Base-by-base conservation (phyloP, 92 coral and sea anemone genomes). In the Porites divaricata region DNA sequence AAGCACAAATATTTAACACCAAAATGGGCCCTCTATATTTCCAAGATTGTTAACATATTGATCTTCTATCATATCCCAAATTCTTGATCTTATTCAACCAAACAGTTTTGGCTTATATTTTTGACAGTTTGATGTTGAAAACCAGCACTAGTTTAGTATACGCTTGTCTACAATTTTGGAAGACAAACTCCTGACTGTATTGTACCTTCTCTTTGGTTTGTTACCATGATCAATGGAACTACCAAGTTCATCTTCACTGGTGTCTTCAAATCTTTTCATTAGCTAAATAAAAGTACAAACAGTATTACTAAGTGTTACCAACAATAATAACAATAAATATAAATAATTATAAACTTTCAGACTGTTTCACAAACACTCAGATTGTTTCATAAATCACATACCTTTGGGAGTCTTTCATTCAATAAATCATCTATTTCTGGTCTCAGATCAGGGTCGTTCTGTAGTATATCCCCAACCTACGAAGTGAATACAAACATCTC, bases 391-490 rank as follows among this genome's bases (percentile, higher is more conserved):
- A 35, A 35, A 2, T 15, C 3, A 77, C 69, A 22, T 86, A 96
- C 99, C 95, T 92, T 89, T 12, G 95, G 95, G 24, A 95, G 88
- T 81, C 95, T 62, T 17, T 90, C 93, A 64, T 89, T 81, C 49
- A 96, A 93, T 41, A 96, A 76, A 23, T 89, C 95, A 6, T 90
- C 92, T 7, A 95, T 98, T 63, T 95, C 90, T 16, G 99, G 99
- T 57, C 99, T 86, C 66, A 81, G 62, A 62, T 95, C 98, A 1
- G 99, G 99, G 26, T 96, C 99, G 58, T 93, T 96, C 54, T 96
- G 98, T 54, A 96, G 83, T 61, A 95, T 90, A 84, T 95, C 98
- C 59, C 91, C 92, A 26, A 96, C 99, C 99, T 96, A 70, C 9
- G 20, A 70, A 51, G 11, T 51, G 1, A 54, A 13, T 54, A 54